Evolutionary conservation across 1,140 invertebrate species (phyloP), one percentile per base, ranked within the genome.

Genomic region (Drosophila sturtevanti): DNA sequence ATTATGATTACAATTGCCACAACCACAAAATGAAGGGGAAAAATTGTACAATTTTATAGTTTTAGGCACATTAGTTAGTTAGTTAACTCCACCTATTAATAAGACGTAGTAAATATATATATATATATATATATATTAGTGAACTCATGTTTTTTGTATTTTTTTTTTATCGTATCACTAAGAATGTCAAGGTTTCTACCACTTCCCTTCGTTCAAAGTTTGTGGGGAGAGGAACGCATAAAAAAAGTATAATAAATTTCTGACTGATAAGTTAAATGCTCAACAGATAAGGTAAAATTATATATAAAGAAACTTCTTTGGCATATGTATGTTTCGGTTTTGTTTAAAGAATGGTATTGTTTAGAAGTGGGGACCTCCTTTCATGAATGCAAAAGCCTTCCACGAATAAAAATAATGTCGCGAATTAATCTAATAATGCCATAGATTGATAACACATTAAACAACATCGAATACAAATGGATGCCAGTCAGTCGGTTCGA

Each of bases 391-490:
- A 44, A 48, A 24, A 21, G 16, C 41, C 16, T 48, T 48, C 10
- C 7, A 16, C 16, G 41, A 48, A 18, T 48, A 48, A 21, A 21
- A 16, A 18, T 18, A 44, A 21, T 44, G 41, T 21, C 7, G 16
- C 3, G 7, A 44, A 4, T 48, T 48, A 48, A 48, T 48, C 41
- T 48, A 48, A 48, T 48, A 48, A 48, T 48, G 41, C 41, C 41
- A 48, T 21, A 11, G 41, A 48, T 48, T 18, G 41, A 48, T 48
- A 48, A 48, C 41, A 10, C 2, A 31, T 6, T 10, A 21, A 21
- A 16, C 41, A 44, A 44, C 14, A 12, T 6, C 31, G 31, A 34
- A 34, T 34, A 10, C 31, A 10, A 34, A 34, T 44, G 7, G 37
- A 38, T 10, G 1, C 16, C 7, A 21, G 10, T 4, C 9, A 21